Base-by-base conservation (phyloP, 2,113 vertebrate species). In the Bolborhynchus lineola region DNA sequence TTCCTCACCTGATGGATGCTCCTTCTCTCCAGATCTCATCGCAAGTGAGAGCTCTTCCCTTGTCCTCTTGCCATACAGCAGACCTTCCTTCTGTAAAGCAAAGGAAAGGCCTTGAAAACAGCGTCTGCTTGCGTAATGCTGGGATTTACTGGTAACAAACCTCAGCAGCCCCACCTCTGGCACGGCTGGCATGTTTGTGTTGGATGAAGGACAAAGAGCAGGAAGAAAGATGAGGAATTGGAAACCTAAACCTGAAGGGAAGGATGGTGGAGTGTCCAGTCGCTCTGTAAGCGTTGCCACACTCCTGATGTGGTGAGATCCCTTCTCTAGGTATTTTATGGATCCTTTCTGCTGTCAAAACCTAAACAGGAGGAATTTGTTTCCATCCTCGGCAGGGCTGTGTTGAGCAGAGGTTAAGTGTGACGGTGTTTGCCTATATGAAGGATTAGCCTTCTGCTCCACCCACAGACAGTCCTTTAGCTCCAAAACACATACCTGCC, bases 211-310 rank as follows among this genome's bases (percentile, higher is more conserved):
- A 82, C 82, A 82, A 67, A 77, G 84, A 79, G 46, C 33, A 29
- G 89, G 13, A 33, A 16, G 74, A 65, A 68, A 21, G 75, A 93
- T 14, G 78, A 53, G 59, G 85, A 82, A 65, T 1, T 10, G 17
- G 7, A 49, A 87, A 17, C 10, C 76, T 50, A 10, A 71, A 62
- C 29, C 50, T 77, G 65, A 49, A 84, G 37, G 26, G 67, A 68
- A 47, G 62, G 35, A 25, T 0, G 3, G 6, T 8, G 65, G 19
- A 19, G 69, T 4, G 74, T 16, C 83, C 59, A 10, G 19, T 16
- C 1, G 0, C 31, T 68, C 7, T 10, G 2, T 14, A 9, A 65
- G 39, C 1, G 0, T 4, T 59, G 59, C 24, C 74, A 33, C 4
- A 0, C 31, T 86, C 29, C 52, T 26, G 47, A 3, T 7, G 57